Evolutionary conservation across 2,888 invertebrate genomes (phyloP).

Genomic region (Mesorhabditis spiculigera): DNA sequence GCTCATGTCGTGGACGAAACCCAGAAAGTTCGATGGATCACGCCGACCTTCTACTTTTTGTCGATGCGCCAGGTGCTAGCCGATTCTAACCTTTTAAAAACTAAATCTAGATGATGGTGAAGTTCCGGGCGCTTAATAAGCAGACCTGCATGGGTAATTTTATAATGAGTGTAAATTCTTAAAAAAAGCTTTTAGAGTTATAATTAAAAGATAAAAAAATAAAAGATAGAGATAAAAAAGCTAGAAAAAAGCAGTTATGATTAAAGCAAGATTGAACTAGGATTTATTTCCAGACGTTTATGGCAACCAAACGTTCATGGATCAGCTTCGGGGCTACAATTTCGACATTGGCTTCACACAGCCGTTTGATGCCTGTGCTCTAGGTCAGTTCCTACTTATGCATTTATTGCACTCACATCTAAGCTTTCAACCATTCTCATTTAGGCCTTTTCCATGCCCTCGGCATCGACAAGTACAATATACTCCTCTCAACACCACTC

Average conservation of each 20-base stretch:
- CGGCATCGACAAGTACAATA: not conserved
- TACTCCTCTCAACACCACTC: not conserved
- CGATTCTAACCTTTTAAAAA: not conserved
- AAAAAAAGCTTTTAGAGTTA: too few species aligned
- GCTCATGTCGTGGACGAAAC: not conserved
- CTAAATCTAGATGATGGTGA: not conserved
- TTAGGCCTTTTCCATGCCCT: not conserved
- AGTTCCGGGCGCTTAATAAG: not conserved
- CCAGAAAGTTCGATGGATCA: not conserved
- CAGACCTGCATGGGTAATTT: not conserved
- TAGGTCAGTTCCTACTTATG: not conserved
- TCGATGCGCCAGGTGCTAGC: not conserved
- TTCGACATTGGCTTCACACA: not conserved
- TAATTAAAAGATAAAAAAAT: too few species aligned
- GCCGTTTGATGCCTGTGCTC: not conserved
- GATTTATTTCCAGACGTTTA: too few species aligned
- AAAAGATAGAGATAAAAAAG: too few species aligned
- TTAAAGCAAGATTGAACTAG: too few species aligned
- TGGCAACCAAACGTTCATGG: not conserved
- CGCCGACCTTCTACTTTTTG: conserved; percentile 1
- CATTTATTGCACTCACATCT: too few species aligned
- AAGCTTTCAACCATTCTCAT: too few species aligned
- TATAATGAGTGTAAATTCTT: too few species aligned
- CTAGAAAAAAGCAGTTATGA: too few species aligned
- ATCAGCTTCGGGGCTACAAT: not conserved